Evolutionary conservation across 2,113 vertebrate species (phyloP), one percentile per base, ranked within the genome.

Genomic region (Bujurquina vittata): DNA sequence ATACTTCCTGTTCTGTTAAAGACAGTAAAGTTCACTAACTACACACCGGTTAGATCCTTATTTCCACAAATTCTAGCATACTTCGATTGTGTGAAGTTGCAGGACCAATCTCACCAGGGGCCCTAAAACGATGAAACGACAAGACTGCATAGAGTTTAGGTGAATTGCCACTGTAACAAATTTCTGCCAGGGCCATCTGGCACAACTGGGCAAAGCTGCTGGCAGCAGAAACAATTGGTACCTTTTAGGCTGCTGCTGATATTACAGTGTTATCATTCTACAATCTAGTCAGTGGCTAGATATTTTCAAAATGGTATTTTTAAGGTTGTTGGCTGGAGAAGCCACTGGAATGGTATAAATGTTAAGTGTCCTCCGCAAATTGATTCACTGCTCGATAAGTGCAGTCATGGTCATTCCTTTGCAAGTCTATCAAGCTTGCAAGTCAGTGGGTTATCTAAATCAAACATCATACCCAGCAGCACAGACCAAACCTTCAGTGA

Each of bases 281-380:
- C 17, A 54, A 46, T 31, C 26, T 52, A 8, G 67, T 72, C 67
- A 72, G 49, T 72, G 46, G 67, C 23, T 31, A 4, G 46, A 72
- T 10, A 72, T 0, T 52, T 52, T 54, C 52, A 43, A 72, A 52
- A 72, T 52, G 11, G 67, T 72, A 72, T 54, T 26, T 18, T 72
- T 14, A 46, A 17, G 52, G 46, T 72, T 52, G 26, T 49, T 52
- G 43, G 65, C 46, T 31, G 46, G 52, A 52, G 43, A 72, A 72
- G 65, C 49, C 65, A 69, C 65, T 69, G 65, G 65, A 20, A 52
- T 52, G 49, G 65, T 52, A 26, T 52, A 72, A 72, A 72, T 8
- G 46, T 72, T 52, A 72, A n/a, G 67, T 52, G 67, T 31, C 46
- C 67, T 31, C 26, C 20, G 12, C 29, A 31, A 11, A 52, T 10